Evolutionary conservation across 2,113 vertebrate genomes (phyloP).

Genomic region (Aythya baeri): DNA sequence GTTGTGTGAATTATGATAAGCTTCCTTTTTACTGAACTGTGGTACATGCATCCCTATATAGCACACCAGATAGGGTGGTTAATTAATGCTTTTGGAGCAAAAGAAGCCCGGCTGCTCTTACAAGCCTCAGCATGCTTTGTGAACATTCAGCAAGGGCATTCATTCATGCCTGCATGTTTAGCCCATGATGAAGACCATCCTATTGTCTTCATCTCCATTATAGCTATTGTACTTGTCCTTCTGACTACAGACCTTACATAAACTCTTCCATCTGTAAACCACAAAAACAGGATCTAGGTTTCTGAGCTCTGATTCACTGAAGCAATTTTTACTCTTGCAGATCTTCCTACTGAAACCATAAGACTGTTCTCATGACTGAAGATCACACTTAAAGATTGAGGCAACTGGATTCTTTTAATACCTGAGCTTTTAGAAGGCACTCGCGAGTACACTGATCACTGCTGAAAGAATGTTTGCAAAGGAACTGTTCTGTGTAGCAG

Average conservation of each 20-base stretch:
- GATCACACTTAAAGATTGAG: background rate
- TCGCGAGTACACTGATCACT: background rate
- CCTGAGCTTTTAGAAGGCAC: background rate
- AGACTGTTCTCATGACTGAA: background rate
- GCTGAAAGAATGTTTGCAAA: background rate
- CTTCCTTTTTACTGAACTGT: background rate
- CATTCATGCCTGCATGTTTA: background rate
- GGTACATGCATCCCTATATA: background rate
- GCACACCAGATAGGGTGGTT: background rate
- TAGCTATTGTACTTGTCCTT: background rate
- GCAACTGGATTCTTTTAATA: background rate
- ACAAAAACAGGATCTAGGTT: background rate
- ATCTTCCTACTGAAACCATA: background rate
- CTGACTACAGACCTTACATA: background rate
- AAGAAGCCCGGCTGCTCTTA: background rate
- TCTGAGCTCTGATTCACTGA: background rate
- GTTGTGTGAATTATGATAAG: background rate
- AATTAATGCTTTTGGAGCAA: background rate
- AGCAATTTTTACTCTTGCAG: background rate
- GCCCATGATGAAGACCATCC: background rate
- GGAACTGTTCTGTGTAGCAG: background rate
- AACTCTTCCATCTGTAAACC: background rate
- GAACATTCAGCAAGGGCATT: background rate
- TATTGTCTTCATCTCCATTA: background rate
- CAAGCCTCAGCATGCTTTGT: background rate